Evolutionary conservation across 2,888 invertebrate genomes (phyloP), one percentile per base, ranked within the genome.

Genomic region (Aradus depressus): DNA sequence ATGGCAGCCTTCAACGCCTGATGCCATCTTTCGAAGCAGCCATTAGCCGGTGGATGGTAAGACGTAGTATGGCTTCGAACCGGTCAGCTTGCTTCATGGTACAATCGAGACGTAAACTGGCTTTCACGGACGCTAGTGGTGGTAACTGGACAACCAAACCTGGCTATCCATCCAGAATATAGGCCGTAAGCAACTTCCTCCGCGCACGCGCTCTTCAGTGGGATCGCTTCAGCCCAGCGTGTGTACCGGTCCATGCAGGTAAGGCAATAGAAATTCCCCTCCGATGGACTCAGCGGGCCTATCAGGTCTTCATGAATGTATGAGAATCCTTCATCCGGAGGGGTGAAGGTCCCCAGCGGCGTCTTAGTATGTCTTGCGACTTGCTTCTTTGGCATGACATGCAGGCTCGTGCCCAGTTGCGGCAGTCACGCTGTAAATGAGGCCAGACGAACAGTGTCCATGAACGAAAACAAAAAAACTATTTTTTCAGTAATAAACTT

Each of bases 401-500:
- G 45, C 66, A 67, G 2, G 53, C 35, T 3, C 57, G 58, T 1
- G 63, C 57, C 67, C 66, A 68, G 1, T 55, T 41, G 0, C 61
- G 47, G 44, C 62, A 64, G 39, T 69, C 65, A 5, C 51, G 54
- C 1, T 63, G 60, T 0, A 69, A 60, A 1, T 59, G 59, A 1
- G 66, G 66, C 67, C 67, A 68, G 0, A 68, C 64, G 38, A 60
- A 68, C n/a, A n/a, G n/a, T n/a, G n/a, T n/a, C n/a, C n/a, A n/a
- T n/a, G n/a, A n/a, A n/a, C n/a, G n/a, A n/a, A n/a, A n/a, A n/a
- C n/a, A n/a, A n/a, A n/a, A n/a, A n/a, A n/a, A n/a, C n/a, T n/a
- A n/a, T n/a, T n/a, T n/a, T n/a, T n/a, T n/a, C n/a, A n/a, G n/a
- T n/a, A n/a, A n/a, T n/a, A n/a, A n/a, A n/a, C n/a, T n/a, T n/a